Evolutionary conservation across 1,140 invertebrate species (phyloP), one percentile per base, ranked within the genome.

Genomic region (Octopus sinensis): DNA sequence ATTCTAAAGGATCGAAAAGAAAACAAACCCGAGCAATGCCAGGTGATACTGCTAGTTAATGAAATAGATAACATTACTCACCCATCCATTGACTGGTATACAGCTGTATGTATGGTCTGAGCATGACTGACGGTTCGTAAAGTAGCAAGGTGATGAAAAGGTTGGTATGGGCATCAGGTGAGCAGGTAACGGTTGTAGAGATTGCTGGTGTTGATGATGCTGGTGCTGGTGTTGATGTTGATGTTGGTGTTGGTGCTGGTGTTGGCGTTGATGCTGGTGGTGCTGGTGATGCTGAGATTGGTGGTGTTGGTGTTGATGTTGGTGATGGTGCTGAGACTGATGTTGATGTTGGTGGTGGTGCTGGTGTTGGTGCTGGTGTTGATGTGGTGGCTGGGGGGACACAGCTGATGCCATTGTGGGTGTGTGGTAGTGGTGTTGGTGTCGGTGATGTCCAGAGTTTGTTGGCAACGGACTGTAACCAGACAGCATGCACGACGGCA

Each of bases 101-200:
- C 76, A 77, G 76, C 76, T 77, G 76, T 77, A 77, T 0, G 76
- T 77, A 53, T 77, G 76, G 76, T 77, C 76, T 13, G 76, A 77
- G 43, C 76, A 77, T n/a, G 76, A 77, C 52, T 53, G 76, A 6
- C 76, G 76, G 52, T 77, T 51, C 17, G 43, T 53, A 77, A 23
- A 77, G 7, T 77, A 77, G 52, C 76, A 77, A 6, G 43, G 30
- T 51, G 30, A 53, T 6, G 76, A 17, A 51, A 53, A 53, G 6
- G 76, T 51, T 13, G n/a, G 62, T n/a, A 13, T 12, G 23, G 94
- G 95, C 43, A 77, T 52, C 43, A 95, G 76, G 68, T 83, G 81
- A 54, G 79, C 76, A 62, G 73, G 88, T 83, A 94, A 92, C 86
- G 95, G 94, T 88, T 95, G 94, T 9, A 94, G 91, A 53, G 94